Conservation (phyloP, 1,140 invertebrate species). For the Neodiprion fabricii region DNA sequence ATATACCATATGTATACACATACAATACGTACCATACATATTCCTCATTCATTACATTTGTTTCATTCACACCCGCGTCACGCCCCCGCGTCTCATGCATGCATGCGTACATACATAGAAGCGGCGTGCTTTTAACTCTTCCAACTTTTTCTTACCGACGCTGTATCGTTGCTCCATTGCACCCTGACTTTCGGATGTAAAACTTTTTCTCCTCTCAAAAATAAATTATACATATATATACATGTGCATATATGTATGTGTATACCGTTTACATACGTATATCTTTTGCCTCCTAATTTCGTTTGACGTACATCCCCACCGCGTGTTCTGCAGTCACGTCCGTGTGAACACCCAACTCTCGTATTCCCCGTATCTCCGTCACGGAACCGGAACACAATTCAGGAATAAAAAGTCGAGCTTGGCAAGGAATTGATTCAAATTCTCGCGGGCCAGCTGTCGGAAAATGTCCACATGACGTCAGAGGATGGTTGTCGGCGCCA, state of each 20-base stretch:
- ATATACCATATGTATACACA: background rate
- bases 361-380: no score
- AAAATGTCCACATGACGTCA: no score
- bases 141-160: background rate
- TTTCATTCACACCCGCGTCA: background rate
- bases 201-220: background rate
- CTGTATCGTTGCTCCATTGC: no score
- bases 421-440: no score
- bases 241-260: no score
- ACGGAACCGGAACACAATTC: no score
- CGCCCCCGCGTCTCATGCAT: background rate
- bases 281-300: background rate
- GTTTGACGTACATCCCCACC: background rate
- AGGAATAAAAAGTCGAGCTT: no score
- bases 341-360: background rate
- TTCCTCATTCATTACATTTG: background rate
- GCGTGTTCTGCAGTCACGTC: background rate
- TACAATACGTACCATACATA: background rate
- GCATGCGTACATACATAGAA: background rate
- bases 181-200: background rate
- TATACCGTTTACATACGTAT: background rate
- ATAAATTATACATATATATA: no score
- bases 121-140: background rate
- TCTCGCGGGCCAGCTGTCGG: no score
- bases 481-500: no score